phyloP scores from a whole-genome alignment of 2,888 invertebrate genomes.

The Flexamia atlantica region DNA sequence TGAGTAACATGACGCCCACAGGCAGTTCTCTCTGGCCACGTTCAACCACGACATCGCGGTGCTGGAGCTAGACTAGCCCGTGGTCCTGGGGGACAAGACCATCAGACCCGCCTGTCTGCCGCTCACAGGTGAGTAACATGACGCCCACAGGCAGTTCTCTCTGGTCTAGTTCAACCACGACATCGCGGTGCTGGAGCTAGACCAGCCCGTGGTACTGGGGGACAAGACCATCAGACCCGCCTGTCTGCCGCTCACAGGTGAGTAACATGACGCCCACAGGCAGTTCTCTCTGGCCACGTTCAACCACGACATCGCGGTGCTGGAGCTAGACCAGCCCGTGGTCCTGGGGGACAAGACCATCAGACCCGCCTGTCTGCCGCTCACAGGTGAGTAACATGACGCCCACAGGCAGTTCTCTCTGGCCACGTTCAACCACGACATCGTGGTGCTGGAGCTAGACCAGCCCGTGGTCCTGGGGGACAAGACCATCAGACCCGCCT shows the following conservation, averaged over 20 bases:
- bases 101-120: slow-evolving; percentile 90
- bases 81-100: slow-evolving; percentile 75
- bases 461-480: slow-evolving; percentile 76
- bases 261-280: slow-evolving; percentile 77
- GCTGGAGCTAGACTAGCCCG: slow-evolving; percentile 85
- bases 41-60: slow-evolving; percentile 93
- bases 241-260: slow-evolving; percentile 82
- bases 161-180: slow-evolving; percentile 89
- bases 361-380: slow-evolving; percentile 88
- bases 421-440: no score
- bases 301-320: slow-evolving; percentile 81
- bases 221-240: slow-evolving; percentile 81
- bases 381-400: slow-evolving; percentile 71
- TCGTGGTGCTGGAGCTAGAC: no score
- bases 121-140: slow-evolving; percentile 73
- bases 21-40: slow-evolving; percentile 84
- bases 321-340: slow-evolving; percentile 78
- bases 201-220: slow-evolving; percentile 78
- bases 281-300: no score
- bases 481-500: slow-evolving; percentile 82
- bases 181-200: slow-evolving; percentile 86
- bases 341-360: slow-evolving; percentile 75
- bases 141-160: slow-evolving; percentile 83
- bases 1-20: slow-evolving; percentile 79
- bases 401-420: no score